phyloP scores from a whole-genome alignment of 2,797 vertebrate genomes.

The Pterois miles region DNA sequence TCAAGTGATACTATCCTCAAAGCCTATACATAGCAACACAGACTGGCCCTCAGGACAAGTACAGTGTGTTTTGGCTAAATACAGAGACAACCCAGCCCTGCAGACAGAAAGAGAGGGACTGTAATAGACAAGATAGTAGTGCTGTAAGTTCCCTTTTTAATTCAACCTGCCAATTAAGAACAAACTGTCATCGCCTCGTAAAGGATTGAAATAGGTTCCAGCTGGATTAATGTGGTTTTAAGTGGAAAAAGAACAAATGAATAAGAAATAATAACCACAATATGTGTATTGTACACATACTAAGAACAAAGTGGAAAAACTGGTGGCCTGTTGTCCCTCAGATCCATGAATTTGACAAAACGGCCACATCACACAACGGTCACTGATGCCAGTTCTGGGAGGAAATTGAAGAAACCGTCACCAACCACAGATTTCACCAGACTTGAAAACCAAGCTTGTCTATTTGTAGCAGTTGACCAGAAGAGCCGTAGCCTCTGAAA shows the following conservation, averaged over 20 bases:
- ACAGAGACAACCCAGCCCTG: conserved; percentile 50
- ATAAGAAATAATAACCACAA: background rate
- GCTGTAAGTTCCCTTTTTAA: conserved; percentile 8
- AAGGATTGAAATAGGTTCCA: conserved; percentile 12
- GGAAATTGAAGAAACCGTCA: conserved; percentile 48
- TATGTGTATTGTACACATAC: conserved; percentile 7
- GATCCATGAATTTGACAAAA: conserved; percentile 33
- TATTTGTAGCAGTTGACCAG: conserved; percentile 35
- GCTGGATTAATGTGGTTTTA: conserved; percentile 14
- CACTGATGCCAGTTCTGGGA: conserved; percentile 25
- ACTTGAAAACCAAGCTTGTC: conserved; percentile 20
- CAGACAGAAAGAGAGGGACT: conserved; percentile 35
- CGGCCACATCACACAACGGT: conserved; percentile 49
- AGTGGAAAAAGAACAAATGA: background rate
- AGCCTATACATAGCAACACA: conserved; percentile 71
- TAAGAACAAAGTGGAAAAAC: conserved; percentile 24
- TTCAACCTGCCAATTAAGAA: conserved; percentile 22
- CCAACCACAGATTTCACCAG: conserved; percentile 41
- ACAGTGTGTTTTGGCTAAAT: conserved; percentile 66
- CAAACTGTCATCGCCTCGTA: conserved; percentile 7
- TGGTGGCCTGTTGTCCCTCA: conserved; percentile 10
- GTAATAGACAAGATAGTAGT: conserved; percentile 34
- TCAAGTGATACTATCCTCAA: conserved; percentile 65
- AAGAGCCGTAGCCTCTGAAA: conserved; percentile 30
- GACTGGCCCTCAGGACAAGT: conserved; percentile 58